phyloP scores from a whole-genome alignment of 2,113 vertebrate genomes.

The Pygoscelis antarcticus region DNA sequence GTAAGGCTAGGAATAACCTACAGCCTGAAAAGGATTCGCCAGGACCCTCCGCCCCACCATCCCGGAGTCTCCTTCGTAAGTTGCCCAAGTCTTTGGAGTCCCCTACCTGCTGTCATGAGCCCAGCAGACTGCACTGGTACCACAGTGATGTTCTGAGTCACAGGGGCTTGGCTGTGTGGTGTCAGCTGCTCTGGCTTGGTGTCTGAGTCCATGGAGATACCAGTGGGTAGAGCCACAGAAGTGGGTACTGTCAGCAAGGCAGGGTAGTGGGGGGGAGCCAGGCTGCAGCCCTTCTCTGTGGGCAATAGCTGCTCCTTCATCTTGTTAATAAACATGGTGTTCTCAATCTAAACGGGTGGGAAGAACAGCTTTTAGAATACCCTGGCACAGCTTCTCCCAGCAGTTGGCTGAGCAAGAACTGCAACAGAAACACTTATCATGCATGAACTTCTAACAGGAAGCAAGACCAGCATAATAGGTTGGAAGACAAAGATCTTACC shows the following conservation, averaged over 20 bases:
- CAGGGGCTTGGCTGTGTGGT: slow-evolving; percentile 87
- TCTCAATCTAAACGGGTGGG: slow-evolving; percentile 84
- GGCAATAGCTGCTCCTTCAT: slow-evolving; percentile 95
- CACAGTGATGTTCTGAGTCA: slow-evolving; percentile 94
- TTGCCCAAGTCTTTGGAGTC: background rate
- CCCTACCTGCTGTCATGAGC: slow-evolving; percentile 94
- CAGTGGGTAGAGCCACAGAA: slow-evolving; percentile 83
- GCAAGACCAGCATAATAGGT: background rate
- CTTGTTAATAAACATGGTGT: slow-evolving; percentile 97
- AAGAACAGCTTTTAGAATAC: background rate
- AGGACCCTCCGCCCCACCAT: fast-evolving
- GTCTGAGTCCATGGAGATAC: slow-evolving; percentile 83
- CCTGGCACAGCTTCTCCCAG: background rate
- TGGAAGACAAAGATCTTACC: slow-evolving; percentile 73
- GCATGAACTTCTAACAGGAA: background rate
- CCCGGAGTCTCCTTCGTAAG: fast-evolving
- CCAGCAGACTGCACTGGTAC: slow-evolving; percentile 93
- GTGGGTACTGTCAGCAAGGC: slow-evolving; percentile 92
- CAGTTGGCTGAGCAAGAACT: background rate
- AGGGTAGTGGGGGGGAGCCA: slow-evolving; percentile 90
- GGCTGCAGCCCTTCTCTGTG: slow-evolving; percentile 86
- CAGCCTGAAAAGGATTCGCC: background rate
- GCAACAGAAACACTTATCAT: background rate
- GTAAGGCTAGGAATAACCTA: background rate
- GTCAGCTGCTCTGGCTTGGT: slow-evolving; percentile 79